Conservation (phyloP, 1,140 invertebrate genomes). For the Oncopodura yosiiana region DNA sequence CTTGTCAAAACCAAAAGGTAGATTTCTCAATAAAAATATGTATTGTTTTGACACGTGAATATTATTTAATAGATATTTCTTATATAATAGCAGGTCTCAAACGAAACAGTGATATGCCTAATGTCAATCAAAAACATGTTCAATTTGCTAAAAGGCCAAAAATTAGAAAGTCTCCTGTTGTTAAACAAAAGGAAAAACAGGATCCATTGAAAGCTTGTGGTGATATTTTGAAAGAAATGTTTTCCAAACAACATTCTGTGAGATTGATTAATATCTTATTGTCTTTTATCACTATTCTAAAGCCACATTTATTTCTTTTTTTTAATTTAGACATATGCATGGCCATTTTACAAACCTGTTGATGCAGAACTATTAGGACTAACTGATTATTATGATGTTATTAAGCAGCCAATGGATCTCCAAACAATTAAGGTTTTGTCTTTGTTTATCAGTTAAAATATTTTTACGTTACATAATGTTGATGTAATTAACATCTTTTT, state of each 20-base stretch:
- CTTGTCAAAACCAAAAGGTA: too few relatives aligned
- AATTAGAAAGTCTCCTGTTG: too few relatives aligned
- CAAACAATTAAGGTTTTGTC: constrained; percentile 80
- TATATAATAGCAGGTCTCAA: constrained; percentile 89
- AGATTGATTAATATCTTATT: constrained; percentile 37
- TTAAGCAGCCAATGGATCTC: constrained; percentile 98
- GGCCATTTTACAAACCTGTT: constrained; percentile 99
- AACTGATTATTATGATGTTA: constrained; percentile 97
- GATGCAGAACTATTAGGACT: constrained; percentile 89
- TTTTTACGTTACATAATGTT: background rate
- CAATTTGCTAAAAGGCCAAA: constrained; percentile 33
- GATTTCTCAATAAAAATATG: too few relatives aligned
- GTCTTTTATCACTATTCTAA: constrained; percentile 10
- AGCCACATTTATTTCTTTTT: background rate
- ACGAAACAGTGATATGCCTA: constrained; percentile 94
- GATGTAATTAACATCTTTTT: background rate
- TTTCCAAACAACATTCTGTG: constrained; percentile 91
- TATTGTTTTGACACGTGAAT: too few relatives aligned
- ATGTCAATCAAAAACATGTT: constrained; percentile 51
- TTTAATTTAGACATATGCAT: constrained; percentile 72
- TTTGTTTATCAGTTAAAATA: background rate
- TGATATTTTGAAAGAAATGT: constrained; percentile 88
- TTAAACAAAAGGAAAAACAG: constrained; percentile 68
- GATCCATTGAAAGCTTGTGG: constrained; percentile 84
- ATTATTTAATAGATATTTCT: background rate